A percentile compares a stretch with the other conserved stretches of the same genome.
Evolutionary conservation across 2,888 invertebrate genomes (phyloP).

Genomic region (Volucella bombylans): DNA sequence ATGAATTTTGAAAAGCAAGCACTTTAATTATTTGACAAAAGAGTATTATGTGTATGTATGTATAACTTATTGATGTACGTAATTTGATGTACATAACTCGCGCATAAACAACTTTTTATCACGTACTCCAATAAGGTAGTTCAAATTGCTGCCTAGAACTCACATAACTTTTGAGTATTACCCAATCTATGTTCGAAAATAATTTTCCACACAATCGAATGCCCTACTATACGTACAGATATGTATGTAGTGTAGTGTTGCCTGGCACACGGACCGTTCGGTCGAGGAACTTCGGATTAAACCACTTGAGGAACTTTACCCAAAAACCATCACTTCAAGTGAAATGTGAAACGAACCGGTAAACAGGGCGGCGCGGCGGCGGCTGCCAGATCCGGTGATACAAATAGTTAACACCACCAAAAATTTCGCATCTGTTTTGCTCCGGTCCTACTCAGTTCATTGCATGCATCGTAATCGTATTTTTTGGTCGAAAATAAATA

Average conservation of each 20-base stretch:
- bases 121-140: constrained; percentile 16
- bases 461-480: constrained; percentile 40
- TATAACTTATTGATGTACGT: too few relatives aligned
- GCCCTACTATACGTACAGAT: not conserved
- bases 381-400: not conserved
- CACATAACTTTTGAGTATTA: not conserved
- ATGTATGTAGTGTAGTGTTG: too few relatives aligned
- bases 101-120: not conserved
- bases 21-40: too few relatives aligned
- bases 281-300: too few relatives aligned
- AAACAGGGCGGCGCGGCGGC: not conserved
- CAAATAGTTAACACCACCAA: constrained; percentile 27
- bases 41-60: too few relatives aligned
- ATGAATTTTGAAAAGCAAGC: too few relatives aligned
- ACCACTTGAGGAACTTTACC: not conserved
- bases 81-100: too few relatives aligned
- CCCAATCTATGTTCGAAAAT: constrained; percentile 12
- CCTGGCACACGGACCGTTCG: too few relatives aligned
- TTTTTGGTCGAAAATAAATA: constrained; percentile 15
- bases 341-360: constrained; percentile 47
- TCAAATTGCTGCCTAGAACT: not conserved
- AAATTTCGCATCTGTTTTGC: constrained; percentile 35
- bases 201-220: constrained; percentile 13
- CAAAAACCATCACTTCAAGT: constrained; percentile 14
- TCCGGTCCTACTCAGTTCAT: not conserved